Evolutionary conservation across 2,888 invertebrate species (phyloP).

Genomic region (Ophioninae sp.): DNA sequence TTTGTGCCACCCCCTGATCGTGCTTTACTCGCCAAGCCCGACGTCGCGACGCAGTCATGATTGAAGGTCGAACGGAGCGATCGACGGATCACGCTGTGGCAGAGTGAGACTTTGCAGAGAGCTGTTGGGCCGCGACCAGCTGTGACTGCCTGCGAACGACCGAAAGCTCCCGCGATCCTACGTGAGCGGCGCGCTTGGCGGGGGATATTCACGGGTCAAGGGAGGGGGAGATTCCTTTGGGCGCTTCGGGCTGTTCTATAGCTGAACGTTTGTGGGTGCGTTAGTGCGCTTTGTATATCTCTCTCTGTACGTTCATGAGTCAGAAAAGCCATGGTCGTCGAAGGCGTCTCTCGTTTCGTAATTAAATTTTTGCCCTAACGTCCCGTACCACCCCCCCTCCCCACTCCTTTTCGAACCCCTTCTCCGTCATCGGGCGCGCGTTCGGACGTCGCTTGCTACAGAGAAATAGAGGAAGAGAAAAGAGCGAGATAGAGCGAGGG

Average conservation of each 20-base stretch:
- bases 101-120: not conserved
- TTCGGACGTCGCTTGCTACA: constrained; percentile 23
- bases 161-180: constrained; percentile 5
- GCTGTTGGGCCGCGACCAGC: not conserved
- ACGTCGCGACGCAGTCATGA: not conserved
- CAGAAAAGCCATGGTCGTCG: constrained; percentile 72
- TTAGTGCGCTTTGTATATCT: constrained; percentile 25
- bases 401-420: constrained; percentile 41
- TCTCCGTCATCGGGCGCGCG: constrained; percentile 37
- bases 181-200: constrained; percentile 13
- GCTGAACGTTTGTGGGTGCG: constrained; percentile 43
- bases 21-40: not conserved
- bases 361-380: constrained; percentile 67
- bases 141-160: not conserved
- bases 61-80: constrained; percentile 3
- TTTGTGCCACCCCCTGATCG: not conserved
- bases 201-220: not conserved
- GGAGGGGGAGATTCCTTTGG: not conserved
- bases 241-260: not conserved
- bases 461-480: constrained; percentile 4
- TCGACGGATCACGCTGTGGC: not conserved
- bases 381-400: constrained; percentile 5
- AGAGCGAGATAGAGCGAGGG: constrained; percentile 23
- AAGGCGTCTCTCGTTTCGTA: constrained; percentile 72
- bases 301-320: constrained; percentile 71